Conservation (phyloP, 2,888 invertebrate genomes). For the Stenichneumon culpator region DNA sequence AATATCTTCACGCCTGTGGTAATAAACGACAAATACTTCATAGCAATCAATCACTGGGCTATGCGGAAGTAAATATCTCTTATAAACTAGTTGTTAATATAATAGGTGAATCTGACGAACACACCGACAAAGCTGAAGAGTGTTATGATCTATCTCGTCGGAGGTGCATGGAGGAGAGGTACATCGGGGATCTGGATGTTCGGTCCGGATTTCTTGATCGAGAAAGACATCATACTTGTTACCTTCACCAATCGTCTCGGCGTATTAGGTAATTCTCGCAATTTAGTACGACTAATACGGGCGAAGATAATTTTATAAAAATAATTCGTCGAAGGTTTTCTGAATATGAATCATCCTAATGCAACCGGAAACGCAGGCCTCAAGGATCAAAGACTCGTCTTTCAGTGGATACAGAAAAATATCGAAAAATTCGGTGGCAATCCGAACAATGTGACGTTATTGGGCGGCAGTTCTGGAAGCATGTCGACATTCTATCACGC, state of each 20-base stretch:
- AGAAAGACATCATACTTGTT: conserved; percentile 48
- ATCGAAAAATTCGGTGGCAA: background rate
- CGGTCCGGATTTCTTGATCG: conserved; percentile 51
- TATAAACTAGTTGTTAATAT: background rate
- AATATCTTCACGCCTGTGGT: conserved; percentile 53
- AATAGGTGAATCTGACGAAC: background rate
- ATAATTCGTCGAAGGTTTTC: no score
- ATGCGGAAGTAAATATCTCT: no score
- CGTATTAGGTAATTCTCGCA: background rate
- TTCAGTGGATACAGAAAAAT: background rate
- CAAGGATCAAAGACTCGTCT: background rate
- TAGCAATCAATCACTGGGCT: background rate
- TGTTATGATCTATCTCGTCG: conserved; percentile 28
- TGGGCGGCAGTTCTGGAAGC: background rate
- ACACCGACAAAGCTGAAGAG: background rate
- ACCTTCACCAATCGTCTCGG: conserved; percentile 50
- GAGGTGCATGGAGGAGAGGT: background rate
- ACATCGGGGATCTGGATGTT: background rate
- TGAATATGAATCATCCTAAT: background rate
- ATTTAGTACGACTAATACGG: no score
- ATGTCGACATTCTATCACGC: background rate
- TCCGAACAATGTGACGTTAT: background rate
- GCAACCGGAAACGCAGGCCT: background rate
- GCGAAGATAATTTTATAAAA: no score
- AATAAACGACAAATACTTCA: no score